A percentile compares a stretch with the other conserved stretches of the same genome.
phyloP scores from a whole-genome alignment of 1,140 invertebrate genomes.

The Leucophenga varia region DNA sequence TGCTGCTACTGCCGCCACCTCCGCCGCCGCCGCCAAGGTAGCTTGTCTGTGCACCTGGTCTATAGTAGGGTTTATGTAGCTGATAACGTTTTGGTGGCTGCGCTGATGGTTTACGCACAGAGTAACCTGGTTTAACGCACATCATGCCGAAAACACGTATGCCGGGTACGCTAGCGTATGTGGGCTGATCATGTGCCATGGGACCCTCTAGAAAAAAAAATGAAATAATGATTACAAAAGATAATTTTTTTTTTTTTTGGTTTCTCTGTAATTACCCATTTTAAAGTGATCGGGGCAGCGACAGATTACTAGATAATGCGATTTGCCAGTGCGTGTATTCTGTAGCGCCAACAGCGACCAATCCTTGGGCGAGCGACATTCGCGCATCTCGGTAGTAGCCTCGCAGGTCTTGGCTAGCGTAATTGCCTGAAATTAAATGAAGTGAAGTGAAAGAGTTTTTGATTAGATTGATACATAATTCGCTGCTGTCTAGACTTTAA shows the following conservation, averaged over 20 bases:
- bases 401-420: slow-evolving; percentile 93
- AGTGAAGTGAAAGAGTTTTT: not conserved
- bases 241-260: not conserved
- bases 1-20: slow-evolving; percentile 8
- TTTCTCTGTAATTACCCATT: slow-evolving; percentile 65
- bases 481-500: slow-evolving; percentile 33
- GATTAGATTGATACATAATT: not conserved
- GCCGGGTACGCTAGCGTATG: slow-evolving; percentile 88
- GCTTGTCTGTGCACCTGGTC: slow-evolving; percentile 22
- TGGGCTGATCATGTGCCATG: slow-evolving; percentile 90
- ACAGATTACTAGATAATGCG: slow-evolving; percentile 91
- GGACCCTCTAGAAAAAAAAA: slow-evolving; percentile 71
- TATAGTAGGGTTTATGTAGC: slow-evolving; percentile 50
- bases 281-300: slow-evolving; percentile 81
- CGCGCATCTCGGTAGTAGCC: slow-evolving; percentile 82
- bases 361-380: slow-evolving; percentile 82
- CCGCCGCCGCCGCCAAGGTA: slow-evolving; percentile 3
- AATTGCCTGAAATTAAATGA: slow-evolving; percentile 63
- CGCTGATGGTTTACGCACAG: slow-evolving; percentile 46
- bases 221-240: not conserved
- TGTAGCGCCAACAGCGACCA: slow-evolving; percentile 90
- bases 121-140: slow-evolving; percentile 65
- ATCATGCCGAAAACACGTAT: slow-evolving; percentile 93
- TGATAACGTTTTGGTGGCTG: slow-evolving; percentile 53
- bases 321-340: slow-evolving; percentile 89